phyloP scores from a whole-genome alignment of 2,113 vertebrate genomes.

The Leptosomus discolor region DNA sequence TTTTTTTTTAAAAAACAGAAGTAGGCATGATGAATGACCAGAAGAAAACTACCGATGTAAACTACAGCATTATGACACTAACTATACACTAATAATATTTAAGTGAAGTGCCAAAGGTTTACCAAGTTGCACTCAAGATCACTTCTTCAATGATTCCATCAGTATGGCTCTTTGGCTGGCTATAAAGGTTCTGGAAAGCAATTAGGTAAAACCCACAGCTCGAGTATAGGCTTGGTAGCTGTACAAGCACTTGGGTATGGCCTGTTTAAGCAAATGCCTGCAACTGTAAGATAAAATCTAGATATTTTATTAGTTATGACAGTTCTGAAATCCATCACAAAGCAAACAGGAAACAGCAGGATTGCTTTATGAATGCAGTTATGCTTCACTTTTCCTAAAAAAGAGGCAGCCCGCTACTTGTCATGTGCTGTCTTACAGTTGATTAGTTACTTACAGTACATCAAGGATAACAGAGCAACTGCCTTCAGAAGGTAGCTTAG shows the following conservation, averaged over 20 bases:
- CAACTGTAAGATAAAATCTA: constrained; percentile 21
- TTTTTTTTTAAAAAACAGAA: not conserved
- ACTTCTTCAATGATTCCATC: not conserved
- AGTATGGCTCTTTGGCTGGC: not conserved
- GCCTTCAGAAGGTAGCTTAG: not conserved
- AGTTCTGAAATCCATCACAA: constrained; percentile 36
- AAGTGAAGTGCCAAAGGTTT: not conserved
- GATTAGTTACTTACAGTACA: not conserved
- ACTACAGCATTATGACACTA: not conserved
- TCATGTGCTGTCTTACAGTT: not conserved
- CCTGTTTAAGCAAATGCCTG: constrained; percentile 15
- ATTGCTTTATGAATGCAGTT: constrained; percentile 17
- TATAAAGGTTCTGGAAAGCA: not conserved
- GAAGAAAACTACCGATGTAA: not conserved
- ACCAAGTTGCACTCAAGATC: not conserved
- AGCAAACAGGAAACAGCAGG: constrained; percentile 38
- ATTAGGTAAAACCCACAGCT: constrained; percentile 19
- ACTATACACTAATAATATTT: not conserved
- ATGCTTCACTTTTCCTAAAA: constrained; percentile 25
- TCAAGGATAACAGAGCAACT: not conserved
- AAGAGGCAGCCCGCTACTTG: not conserved
- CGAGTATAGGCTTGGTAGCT: not conserved
- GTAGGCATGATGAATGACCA: not conserved
- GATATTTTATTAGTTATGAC: constrained; percentile 20
- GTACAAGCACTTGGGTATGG: not conserved